A percentile compares a stretch with the other conserved stretches of the same genome.
phyloP scores from a whole-genome alignment of 2,113 vertebrate genomes.

The Hydropotes inermis region DNA sequence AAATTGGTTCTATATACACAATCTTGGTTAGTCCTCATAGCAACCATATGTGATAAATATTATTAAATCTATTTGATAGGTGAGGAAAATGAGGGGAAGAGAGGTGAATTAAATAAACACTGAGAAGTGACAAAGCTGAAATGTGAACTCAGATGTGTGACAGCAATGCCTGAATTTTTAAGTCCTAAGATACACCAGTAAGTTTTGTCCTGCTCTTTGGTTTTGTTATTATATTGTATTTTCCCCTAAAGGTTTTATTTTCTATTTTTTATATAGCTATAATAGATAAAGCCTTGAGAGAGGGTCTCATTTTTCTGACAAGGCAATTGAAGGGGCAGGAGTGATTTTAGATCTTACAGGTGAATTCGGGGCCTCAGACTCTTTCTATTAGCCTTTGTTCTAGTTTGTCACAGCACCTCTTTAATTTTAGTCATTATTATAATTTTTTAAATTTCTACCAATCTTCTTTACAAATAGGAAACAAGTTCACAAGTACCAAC shows the following conservation, averaged over 20 bases:
- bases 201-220: neutral
- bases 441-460: neutral
- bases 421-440: neutral
- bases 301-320: neutral
- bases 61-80: slow-evolving; percentile 5
- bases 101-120: neutral
- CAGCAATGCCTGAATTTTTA: neutral
- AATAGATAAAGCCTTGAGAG: neutral
- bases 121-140: neutral
- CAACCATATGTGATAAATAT: neutral
- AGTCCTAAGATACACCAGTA: neutral
- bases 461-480: neutral
- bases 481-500: neutral
- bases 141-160: neutral
- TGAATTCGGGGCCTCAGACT: neutral
- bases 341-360: neutral
- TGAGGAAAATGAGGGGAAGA: neutral
- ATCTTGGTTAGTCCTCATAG: neutral
- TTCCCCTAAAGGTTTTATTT: neutral
- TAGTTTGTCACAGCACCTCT: neutral
- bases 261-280: neutral
- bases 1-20: neutral
- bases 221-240: neutral
- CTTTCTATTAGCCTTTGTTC: neutral
- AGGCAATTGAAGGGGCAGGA: neutral